A percentile compares a stretch with the other conserved stretches of the same genome.
Evolutionary conservation across 1,140 invertebrate species (phyloP).

Genomic region (Theocolax elegans): DNA sequence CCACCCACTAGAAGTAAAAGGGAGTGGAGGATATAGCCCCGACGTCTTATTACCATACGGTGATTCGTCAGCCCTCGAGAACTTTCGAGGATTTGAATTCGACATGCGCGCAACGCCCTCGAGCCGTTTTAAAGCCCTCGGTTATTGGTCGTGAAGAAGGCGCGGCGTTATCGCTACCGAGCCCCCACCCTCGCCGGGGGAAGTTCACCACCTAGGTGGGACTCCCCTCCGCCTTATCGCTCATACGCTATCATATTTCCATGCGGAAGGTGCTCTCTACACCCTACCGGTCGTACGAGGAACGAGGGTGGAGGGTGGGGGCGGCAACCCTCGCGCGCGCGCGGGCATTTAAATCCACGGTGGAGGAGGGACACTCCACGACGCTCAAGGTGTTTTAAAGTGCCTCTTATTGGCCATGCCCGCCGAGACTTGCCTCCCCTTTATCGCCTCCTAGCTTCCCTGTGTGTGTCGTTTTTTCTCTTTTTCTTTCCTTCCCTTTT

Average conservation of each 20-base stretch:
- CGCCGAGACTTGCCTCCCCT: conserved; percentile 55
- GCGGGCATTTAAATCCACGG: neutral
- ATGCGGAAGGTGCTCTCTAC: conserved; percentile 52
- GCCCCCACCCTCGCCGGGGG: conserved; percentile 45
- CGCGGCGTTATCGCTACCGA: conserved; percentile 46
- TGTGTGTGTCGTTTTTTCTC: conserved; percentile 34
- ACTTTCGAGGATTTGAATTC: conserved; percentile 57
- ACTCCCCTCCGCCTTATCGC: conserved; percentile 57
- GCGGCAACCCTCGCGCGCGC: neutral
- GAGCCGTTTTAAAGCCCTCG: conserved; percentile 58
- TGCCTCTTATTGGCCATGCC: conserved; percentile 67
- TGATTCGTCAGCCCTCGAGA: neutral
- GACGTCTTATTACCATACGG: neutral
- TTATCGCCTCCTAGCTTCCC: conserved; percentile 52
- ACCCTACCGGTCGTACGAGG: too few species aligned
- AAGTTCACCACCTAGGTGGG: too few species aligned
- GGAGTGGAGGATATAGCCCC: neutral
- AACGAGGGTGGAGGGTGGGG: neutral
- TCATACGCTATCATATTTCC: conserved; percentile 63
- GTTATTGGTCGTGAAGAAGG: conserved; percentile 61
- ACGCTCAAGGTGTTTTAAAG: conserved; percentile 63
- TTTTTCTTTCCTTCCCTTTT: conserved; percentile 44
- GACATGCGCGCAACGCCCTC: conserved; percentile 59
- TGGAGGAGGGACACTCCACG: neutral
- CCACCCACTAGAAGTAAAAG: conserved; percentile 2